phyloP scores from a whole-genome alignment of 2,113 vertebrate genomes.

The Sturnus vulgaris region DNA sequence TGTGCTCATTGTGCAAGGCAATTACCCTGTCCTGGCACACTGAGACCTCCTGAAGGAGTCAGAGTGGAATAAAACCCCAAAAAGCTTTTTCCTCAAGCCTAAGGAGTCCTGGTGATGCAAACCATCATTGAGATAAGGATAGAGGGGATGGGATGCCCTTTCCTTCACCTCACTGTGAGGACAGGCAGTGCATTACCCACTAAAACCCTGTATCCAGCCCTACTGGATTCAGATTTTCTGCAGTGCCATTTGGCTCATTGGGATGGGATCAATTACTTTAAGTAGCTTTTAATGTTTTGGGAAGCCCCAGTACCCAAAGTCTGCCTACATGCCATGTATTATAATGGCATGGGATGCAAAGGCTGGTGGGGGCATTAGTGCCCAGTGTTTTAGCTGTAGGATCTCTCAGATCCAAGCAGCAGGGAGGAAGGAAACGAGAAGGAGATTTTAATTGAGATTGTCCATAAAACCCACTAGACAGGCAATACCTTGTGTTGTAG shows the following conservation, averaged over 20 bases:
- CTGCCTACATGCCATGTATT: fast-evolving
- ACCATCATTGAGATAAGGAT: neutral
- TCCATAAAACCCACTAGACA: neutral
- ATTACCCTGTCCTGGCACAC: neutral
- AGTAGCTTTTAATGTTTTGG: neutral
- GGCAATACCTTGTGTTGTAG: neutral
- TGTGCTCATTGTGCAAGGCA: neutral
- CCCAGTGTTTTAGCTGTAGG: neutral
- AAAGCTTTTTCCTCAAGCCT: neutral
- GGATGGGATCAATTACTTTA: neutral
- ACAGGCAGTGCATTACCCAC: neutral
- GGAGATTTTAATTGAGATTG: neutral
- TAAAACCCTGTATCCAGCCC: neutral
- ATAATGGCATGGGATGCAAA: neutral
- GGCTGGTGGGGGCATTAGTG: neutral
- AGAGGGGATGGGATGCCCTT: neutral
- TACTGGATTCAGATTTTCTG: neutral
- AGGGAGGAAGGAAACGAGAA: neutral
- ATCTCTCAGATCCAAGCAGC: neutral
- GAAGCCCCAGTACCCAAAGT: neutral
- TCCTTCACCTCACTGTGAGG: neutral
- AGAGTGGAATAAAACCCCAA: neutral
- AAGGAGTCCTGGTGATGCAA: neutral
- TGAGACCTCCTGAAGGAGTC: neutral
- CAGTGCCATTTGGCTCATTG: neutral